A percentile compares a stretch with the other conserved stretches of the same genome.
phyloP scores from a whole-genome alignment of 1,140 invertebrate genomes.

The Leptopilina boulardi region DNA sequence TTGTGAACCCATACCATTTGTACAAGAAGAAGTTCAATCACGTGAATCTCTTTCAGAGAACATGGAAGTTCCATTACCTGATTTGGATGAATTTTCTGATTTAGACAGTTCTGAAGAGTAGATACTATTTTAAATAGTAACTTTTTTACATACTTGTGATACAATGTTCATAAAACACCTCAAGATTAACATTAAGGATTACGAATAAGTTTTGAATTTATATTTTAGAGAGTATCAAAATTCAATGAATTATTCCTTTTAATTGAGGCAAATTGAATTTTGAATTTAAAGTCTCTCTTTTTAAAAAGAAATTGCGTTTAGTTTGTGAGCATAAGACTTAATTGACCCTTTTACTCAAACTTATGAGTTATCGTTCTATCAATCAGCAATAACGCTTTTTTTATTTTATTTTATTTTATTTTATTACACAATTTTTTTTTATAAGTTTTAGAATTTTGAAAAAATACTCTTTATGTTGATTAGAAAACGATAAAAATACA shows the following conservation, averaged over 20 bases:
- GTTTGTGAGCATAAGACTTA: neutral
- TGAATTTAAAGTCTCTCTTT: neutral
- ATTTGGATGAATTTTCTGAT: neutral
- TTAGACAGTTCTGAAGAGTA: neutral
- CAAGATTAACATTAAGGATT: no score
- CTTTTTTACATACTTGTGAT: neutral
- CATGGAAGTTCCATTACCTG: neutral
- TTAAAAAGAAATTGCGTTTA: neutral
- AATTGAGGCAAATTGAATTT: no score
- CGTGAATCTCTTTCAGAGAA: neutral
- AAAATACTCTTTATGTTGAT: neutral
- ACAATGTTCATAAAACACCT: no score
- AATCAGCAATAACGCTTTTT: neutral
- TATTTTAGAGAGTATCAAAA: no score
- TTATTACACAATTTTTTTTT: neutral
- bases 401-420: neutral
- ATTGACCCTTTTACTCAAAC: neutral
- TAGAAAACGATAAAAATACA: neutral
- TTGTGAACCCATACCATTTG: neutral
- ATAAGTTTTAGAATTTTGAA: neutral
- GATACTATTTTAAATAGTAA: neutral
- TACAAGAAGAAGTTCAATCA: neutral
- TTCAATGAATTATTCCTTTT: no score
- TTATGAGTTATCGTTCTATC: neutral
- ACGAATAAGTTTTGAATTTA: no score